Evolutionary conservation across 2,113 vertebrate genomes (phyloP).

Genomic region (Entosphenus tridentatus): DNA sequence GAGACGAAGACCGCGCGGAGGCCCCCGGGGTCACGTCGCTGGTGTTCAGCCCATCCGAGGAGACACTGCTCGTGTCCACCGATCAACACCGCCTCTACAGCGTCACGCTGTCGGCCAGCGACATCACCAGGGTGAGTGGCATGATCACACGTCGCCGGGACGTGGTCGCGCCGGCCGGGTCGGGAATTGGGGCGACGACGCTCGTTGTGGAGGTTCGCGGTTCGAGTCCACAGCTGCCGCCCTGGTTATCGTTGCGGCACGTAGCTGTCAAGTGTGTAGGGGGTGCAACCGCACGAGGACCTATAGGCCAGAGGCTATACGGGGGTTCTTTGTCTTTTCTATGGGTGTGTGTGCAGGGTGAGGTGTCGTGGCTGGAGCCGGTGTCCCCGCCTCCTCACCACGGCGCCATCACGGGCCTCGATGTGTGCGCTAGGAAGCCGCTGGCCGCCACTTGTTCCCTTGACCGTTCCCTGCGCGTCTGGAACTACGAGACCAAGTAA

Average conservation of each 20-base stretch:
- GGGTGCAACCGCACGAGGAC: too few relatives aligned
- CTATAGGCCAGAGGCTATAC: too few relatives aligned
- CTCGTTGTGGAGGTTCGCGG: too few relatives aligned
- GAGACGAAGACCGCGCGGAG: slow-evolving; percentile 22
- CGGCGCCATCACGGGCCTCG: slow-evolving; percentile 46
- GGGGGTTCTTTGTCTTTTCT: background rate
- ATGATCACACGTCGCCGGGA: too few relatives aligned
- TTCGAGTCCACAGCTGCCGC: too few relatives aligned
- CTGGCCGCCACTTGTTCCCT: slow-evolving; percentile 61
- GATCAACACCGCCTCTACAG: slow-evolving; percentile 46
- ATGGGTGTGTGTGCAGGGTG: slow-evolving; percentile 23
- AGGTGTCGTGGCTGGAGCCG: slow-evolving; percentile 35
- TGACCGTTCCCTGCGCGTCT: slow-evolving; percentile 64
- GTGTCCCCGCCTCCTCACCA: slow-evolving; percentile 52
- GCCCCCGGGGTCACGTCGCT: slow-evolving; percentile 40
- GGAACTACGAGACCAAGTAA: slow-evolving; percentile 81
- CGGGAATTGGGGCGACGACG: too few relatives aligned
- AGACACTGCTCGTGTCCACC: slow-evolving; percentile 41
- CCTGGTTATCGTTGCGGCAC: too few relatives aligned
- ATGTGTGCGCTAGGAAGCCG: slow-evolving; percentile 51
- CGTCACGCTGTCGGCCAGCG: slow-evolving; percentile 31
- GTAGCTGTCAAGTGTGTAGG: too few relatives aligned
- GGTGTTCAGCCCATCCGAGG: slow-evolving; percentile 66
- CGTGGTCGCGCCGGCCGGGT: too few relatives aligned
- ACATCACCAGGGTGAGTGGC: slow-evolving; percentile 22